Evolutionary conservation across 2,113 vertebrate genomes (phyloP), one percentile per base, ranked within the genome.

Genomic region (Ivindomyrus marchei): DNA sequence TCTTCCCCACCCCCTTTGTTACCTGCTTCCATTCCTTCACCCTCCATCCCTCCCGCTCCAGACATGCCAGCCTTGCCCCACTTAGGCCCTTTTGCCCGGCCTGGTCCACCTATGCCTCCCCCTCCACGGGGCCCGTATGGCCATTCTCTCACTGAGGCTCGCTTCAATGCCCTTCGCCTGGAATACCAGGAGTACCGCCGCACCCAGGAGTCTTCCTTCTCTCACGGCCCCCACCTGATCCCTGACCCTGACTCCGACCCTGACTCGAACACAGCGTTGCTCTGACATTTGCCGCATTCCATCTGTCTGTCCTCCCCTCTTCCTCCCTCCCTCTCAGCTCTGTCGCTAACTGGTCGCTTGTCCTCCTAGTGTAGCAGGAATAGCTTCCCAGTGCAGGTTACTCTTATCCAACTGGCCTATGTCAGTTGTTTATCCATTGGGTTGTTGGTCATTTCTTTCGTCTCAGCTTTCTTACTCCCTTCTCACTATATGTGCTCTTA

Each of bases 161-260:
- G 95, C 77, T 96, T 96, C 94, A 94, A 94, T 89, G 95, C 96
- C 88, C 94, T 97, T 39, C 95, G 95, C 24, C 94, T 94, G 92
- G 96, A 97, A 92, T 97, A 95, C 92, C 94, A 96, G 77, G 92
- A 95, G 91, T 95, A 95, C 93, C 93, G 93, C 86, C 94, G 92
- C 58, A 91, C 93, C 90, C 95, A 94, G 93, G 93, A 94, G 39
- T 93, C 93, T 92, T 77, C 87, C 88, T 91, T 91, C 91, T 87
- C 93, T 92, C 92, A 83, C 85, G 92, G 94, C 77, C 92, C 93
- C 90, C 87, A 91, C 90, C 90, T 89, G 90, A 45, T 83, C 90
- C 86, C 91, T 50, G 93, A 92, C 92, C 92, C 92, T 42, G 93
- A 94, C 89, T 94, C 93, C 89, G 94, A 95, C 91, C 94, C 94